Evolutionary conservation across 2,113 vertebrate genomes (phyloP), one percentile per base, ranked within the genome.

Genomic region (Ochotona curzoniae): DNA sequence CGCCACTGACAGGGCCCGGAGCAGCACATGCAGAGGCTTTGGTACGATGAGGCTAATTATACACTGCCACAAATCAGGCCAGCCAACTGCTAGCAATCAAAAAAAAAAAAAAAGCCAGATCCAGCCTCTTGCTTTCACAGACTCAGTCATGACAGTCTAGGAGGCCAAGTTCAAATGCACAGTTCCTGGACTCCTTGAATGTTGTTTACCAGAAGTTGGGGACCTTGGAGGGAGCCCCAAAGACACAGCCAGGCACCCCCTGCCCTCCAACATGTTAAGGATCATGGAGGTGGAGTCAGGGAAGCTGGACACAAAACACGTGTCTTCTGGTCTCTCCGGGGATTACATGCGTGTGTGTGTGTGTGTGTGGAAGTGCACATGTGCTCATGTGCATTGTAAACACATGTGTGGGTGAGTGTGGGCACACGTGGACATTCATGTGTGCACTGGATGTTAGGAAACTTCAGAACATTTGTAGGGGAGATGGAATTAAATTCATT

Each of bases 31-130:
- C 0, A 18, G 38, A 69, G 20, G 67, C n/a, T 70, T 20, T 0
- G 0, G 3, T 4, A 4, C 38, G 13, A 3, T 0, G 8, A 32
- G 5, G 21, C 17, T 20, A 23, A 83, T 47, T n/a, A 30, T 4
- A 0, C 17, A 9, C 14, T 17, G 35, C 30, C 47, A 49, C 17
- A 67, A 71, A 63, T 47, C 5, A 12, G 54, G 78, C 83, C 75
- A 28, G 21, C 3, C 8, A 5, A 25, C 5, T 5, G 66, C 76
- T 38, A 47, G 54, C n/a, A n/a, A n/a, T n/a, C n/a, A n/a, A n/a
- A n/a, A n/a, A n/a, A n/a, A 44, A 44, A 44, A 44, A 44, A 60
- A 57, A 67, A 64, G 25, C 20, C 49, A 25, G 7, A 25, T 47
- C 66, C 18, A 3, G 10, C 38, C n/a, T 78, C 49, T 30, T 12